Evolutionary conservation across 2,888 invertebrate species (phyloP), one percentile per base, ranked within the genome.

Genomic region (Kuschelorhynchus macadamiae): DNA sequence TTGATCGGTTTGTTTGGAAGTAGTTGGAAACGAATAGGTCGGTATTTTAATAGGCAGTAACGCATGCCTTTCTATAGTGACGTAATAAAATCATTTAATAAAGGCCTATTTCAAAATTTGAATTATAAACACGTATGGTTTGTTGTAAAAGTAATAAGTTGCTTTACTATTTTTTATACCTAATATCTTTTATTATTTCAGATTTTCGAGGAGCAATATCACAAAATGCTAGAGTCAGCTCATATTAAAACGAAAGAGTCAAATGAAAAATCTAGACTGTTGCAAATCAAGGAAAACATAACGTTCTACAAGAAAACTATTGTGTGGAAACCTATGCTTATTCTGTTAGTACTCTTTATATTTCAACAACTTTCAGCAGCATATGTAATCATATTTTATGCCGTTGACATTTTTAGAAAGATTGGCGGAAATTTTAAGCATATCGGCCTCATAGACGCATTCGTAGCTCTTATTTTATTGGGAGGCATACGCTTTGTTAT

Each of bases 371-470:
- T 87, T 0, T 85, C 87, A 0, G 88, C 88, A 2, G 84, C 84
- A 0, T 89, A 88, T 75, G 86, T 86, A 0, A 84, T 88, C 0
- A 86, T 88, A 59, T 88, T 88, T 76, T 88, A 88, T 72, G 87
- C 88, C 0, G 84, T 87, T 1, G 85, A 86, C 20, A 77, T 88
- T n/a, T 87, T 88, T 71, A 78, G 82, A 25, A 80, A 84, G 67
- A 81, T 87, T 30, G 85, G 85, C 1, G 85, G 84, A 0, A 74
- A 81, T 41, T 85, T 85, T 64, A 82, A 82, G 9, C 77, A 77
- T 21, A 84, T 83, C 17, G 77, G 87, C 2, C 79, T 86, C 66
- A 71, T 71, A 3, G 64, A 67, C 20, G 85, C 84, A 67, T 86
- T 85, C 72, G 80, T 82, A 0, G 86, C 87, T 1, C 74, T 87